A percentile compares a stretch with the other conserved stretches of the same genome.
Evolutionary conservation across 2,113 vertebrate genomes (phyloP).

Genomic region (Oreotragus oreotragus): DNA sequence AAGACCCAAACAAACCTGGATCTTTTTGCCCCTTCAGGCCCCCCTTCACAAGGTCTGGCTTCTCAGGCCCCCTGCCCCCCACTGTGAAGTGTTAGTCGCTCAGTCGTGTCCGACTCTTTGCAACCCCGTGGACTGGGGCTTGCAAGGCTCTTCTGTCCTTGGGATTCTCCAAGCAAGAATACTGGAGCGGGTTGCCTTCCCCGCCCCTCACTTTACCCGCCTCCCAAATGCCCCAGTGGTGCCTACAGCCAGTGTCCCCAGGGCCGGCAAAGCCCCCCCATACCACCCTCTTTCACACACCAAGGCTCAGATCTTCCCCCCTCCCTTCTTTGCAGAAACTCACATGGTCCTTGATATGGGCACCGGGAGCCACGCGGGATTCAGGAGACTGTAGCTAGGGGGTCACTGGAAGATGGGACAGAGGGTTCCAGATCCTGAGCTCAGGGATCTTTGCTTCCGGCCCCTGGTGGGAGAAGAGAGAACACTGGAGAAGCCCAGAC

Average conservation of each 20-base stretch:
- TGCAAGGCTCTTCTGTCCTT: not conserved
- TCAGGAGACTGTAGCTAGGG: not conserved
- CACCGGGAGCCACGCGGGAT: too few species aligned
- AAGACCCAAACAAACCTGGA: not conserved
- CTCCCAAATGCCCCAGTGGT: not conserved
- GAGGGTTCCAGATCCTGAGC: not conserved
- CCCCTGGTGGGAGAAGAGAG: not conserved
- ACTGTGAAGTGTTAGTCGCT: not conserved
- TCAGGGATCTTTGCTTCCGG: not conserved
- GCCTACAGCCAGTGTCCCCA: not conserved
- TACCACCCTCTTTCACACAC: fast-evolving
- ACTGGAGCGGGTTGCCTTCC: not conserved
- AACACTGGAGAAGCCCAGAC: not conserved
- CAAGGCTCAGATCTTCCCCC: fast-evolving
- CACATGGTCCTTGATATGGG: too few species aligned
- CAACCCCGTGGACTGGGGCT: too few species aligned
- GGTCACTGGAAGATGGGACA: not conserved
- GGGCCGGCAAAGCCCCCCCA: fast-evolving
- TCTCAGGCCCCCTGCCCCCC: too few species aligned
- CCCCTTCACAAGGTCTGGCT: too few species aligned
- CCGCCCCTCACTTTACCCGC: not conserved
- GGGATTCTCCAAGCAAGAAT: not conserved
- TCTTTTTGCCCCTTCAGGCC: not conserved
- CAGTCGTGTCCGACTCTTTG: not conserved
- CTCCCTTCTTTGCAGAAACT: not conserved